phyloP scores from a whole-genome alignment of 2,888 invertebrate genomes.

The Allolobophora icterica region DNA sequence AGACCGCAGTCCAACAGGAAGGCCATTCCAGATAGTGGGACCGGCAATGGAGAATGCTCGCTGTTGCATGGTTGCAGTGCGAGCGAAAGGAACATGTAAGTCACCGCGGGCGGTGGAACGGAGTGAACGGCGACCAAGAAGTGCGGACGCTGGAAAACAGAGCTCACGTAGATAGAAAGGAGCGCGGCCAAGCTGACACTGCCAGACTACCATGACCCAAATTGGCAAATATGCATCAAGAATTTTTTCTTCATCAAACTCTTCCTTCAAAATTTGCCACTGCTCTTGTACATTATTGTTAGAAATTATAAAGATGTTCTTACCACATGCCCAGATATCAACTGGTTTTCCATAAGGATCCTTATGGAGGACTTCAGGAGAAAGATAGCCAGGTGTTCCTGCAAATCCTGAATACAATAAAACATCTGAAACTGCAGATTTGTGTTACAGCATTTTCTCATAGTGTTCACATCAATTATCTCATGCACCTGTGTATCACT shows the following conservation, averaged over 20 bases:
- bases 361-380: constrained; percentile 98
- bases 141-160: too few species aligned
- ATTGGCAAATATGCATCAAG: too few species aligned
- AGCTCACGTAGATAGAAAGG: too few species aligned
- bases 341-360: constrained; percentile 99
- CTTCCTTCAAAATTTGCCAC: background rate
- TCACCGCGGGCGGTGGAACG: too few species aligned
- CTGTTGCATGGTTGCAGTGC: too few species aligned
- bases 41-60: too few species aligned
- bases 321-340: constrained; percentile 99
- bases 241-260: background rate
- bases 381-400: constrained; percentile 97
- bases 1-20: too few species aligned
- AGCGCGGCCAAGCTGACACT: too few species aligned
- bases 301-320: constrained; percentile 53
- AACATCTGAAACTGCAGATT: background rate
- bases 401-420: constrained; percentile 85
- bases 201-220: too few species aligned
- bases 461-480: background rate
- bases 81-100: too few species aligned
- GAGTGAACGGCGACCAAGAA: too few species aligned
- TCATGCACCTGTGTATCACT: background rate
- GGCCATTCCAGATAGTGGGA: too few species aligned
- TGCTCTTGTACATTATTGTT: background rate
- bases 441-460: background rate